Conservation (phyloP, 2,113 vertebrate species). For the Crotalus horridus region DNA sequence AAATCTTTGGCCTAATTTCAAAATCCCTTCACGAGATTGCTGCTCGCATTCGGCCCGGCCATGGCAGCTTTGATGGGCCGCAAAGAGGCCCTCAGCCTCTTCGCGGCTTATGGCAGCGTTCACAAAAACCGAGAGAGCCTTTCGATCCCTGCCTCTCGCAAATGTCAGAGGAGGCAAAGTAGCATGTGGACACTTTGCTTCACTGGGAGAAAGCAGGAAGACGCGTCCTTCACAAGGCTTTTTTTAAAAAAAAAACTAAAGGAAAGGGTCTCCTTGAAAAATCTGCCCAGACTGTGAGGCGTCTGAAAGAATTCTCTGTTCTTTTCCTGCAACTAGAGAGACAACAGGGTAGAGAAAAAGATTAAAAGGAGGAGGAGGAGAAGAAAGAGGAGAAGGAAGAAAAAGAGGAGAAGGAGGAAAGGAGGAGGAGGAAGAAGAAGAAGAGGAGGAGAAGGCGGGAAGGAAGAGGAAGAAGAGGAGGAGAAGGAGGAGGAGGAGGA, state of each 20-base stretch:
- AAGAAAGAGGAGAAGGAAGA: too few species aligned
- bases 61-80: not conserved
- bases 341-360: not conserved
- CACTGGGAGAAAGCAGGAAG: not conserved
- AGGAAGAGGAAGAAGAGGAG: fast-evolving
- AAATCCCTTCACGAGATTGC: not conserved
- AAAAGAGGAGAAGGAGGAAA: too few species aligned
- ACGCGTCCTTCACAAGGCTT: not conserved
- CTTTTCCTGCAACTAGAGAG: not conserved
- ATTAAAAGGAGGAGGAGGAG: too few species aligned
- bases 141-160: not conserved
- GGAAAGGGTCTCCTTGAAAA: not conserved
- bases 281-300: not conserved
- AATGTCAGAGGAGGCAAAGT: not conserved
- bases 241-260: not conserved
- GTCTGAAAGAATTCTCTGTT: not conserved
- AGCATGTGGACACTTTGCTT: not conserved
- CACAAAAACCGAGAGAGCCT: not conserved
- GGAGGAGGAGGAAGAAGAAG: too few species aligned
- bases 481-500: too few species aligned
- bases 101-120: not conserved
- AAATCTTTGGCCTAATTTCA: not conserved
- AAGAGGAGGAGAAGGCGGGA: too few species aligned
- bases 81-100: not conserved
- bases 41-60: not conserved